A percentile compares a stretch with the other conserved stretches of the same genome.
These are phyloP conservation scores for Rambutsinella grinnellia DNA, from an alignment of 2,888 invertebrate species.

Conservation along the genomic window DNA sequence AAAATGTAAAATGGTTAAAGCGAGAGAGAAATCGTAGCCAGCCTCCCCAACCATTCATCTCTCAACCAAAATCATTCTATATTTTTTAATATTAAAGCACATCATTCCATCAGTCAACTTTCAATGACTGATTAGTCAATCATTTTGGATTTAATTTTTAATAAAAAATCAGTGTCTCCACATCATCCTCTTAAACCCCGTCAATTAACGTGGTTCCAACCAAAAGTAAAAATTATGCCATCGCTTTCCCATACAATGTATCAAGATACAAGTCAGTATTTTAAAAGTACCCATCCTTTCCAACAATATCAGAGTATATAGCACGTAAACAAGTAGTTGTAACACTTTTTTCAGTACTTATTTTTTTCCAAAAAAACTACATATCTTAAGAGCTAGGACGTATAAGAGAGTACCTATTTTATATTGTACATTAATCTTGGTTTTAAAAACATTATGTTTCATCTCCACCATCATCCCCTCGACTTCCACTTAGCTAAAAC, in stretches of 20 bases:
- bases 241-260: not conserved
- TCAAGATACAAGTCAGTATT: not conserved
- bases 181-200: conserved; percentile 24
- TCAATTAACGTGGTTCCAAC: conserved; percentile 1
- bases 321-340: not conserved
- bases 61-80: not conserved
- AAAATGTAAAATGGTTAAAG: not conserved
- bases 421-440: conserved; percentile 54
- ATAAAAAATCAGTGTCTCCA: not conserved
- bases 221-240: conserved; percentile 29
- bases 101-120: conserved; percentile 33
- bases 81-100: conserved; percentile 47
- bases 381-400: conserved; percentile 36
- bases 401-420: conserved; percentile 29
- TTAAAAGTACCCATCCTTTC: conserved; percentile 42
- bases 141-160: conserved; percentile 13
- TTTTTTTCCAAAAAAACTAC: conserved; percentile 23
- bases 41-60: not conserved
- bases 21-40: not conserved
- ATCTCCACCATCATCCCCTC: not conserved
- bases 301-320: conserved; percentile 29
- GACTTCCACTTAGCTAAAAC: not conserved
- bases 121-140: conserved; percentile 19
- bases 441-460: conserved; percentile 45
- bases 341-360: conserved; percentile 15